Evolutionary conservation across 2,888 invertebrate species (phyloP).

Genomic region (Syrista parreyssii): DNA sequence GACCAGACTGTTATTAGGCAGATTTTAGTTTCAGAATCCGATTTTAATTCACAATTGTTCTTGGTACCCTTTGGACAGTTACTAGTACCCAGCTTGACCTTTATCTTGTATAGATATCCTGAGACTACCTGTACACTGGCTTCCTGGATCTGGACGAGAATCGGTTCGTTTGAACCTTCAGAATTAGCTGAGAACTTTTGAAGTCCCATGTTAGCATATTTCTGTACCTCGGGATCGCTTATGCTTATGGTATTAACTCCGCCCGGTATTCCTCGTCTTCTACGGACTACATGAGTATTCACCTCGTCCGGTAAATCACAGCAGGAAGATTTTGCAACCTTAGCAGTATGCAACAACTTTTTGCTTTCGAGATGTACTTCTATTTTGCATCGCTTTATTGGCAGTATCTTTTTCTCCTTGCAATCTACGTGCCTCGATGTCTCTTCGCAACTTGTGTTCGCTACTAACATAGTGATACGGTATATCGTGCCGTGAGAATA

Average conservation of each 20-base stretch:
- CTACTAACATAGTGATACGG: conserved; percentile 65
- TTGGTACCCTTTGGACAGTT: conserved; percentile 66
- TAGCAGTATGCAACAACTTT: conserved; percentile 54
- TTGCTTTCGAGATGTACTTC: conserved; percentile 65
- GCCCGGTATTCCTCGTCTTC: background rate
- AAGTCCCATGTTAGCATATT: conserved; percentile 37
- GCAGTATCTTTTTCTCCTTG: conserved; percentile 28
- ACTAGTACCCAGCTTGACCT: conserved; percentile 71
- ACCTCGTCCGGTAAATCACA: conserved; percentile 49
- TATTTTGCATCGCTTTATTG: conserved; percentile 70
- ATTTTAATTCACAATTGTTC: conserved; percentile 49
- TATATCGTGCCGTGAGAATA: conserved; percentile 50
- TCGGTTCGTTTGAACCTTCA: conserved; percentile 39
- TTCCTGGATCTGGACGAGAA: conserved; percentile 65
- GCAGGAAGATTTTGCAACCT: conserved; percentile 69
- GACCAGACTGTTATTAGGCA: conserved; percentile 72
- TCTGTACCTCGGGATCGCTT: conserved; percentile 37
- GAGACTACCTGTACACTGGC: conserved; percentile 69
- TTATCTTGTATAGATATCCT: conserved; percentile 71
- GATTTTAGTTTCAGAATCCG: conserved; percentile 44
- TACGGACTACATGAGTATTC: background rate
- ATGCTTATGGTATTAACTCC: background rate
- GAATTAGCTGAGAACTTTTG: conserved; percentile 41
- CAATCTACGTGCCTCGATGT: conserved; percentile 38
- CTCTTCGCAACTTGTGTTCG: conserved; percentile 64